These are phyloP conservation scores for Cepaea nemoralis DNA, from an alignment of 1,140 invertebrate species.

Conservation along the genomic window DNA sequence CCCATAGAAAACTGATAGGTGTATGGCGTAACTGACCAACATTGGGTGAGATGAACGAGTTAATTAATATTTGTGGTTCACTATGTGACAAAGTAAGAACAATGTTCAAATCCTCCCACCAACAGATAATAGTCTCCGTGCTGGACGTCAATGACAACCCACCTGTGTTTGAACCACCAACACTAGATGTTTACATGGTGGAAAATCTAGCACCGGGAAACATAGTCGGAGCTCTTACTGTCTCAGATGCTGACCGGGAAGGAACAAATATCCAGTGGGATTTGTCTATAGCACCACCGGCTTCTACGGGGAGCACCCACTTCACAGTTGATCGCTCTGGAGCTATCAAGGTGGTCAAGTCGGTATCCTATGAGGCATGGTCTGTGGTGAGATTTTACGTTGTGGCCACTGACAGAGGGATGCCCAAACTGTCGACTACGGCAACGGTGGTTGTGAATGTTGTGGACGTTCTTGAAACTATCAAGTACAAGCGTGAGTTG, in stretches of 20 bases:
- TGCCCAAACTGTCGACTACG: background rate
- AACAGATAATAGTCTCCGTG: slow-evolving; percentile 3
- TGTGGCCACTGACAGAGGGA: slow-evolving; percentile 13
- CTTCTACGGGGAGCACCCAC: background rate
- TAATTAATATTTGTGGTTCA: too few relatives aligned
- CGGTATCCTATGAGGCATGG: background rate
- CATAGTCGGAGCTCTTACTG: background rate
- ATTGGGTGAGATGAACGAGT: too few relatives aligned
- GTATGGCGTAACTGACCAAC: too few relatives aligned
- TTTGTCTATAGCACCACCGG: background rate
- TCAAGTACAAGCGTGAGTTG: background rate
- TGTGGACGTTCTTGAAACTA: background rate
- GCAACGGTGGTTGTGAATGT: slow-evolving; percentile 17
- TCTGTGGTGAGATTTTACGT: slow-evolving; percentile 1
- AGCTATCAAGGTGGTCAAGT: background rate
- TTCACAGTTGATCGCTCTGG: background rate
- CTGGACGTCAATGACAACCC: slow-evolving; percentile 24
- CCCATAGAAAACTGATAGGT: too few relatives aligned
- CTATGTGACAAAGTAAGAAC: background rate
- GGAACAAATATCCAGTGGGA: background rate
- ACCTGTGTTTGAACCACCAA: background rate
- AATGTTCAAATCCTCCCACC: background rate
- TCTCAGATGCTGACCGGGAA: slow-evolving; percentile 1
- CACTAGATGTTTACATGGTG: background rate
- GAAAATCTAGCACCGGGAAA: slow-evolving; percentile 15